Evolutionary conservation across 2,888 invertebrate genomes (phyloP), one percentile per base, ranked within the genome.

Genomic region (Sthenelais limicola): DNA sequence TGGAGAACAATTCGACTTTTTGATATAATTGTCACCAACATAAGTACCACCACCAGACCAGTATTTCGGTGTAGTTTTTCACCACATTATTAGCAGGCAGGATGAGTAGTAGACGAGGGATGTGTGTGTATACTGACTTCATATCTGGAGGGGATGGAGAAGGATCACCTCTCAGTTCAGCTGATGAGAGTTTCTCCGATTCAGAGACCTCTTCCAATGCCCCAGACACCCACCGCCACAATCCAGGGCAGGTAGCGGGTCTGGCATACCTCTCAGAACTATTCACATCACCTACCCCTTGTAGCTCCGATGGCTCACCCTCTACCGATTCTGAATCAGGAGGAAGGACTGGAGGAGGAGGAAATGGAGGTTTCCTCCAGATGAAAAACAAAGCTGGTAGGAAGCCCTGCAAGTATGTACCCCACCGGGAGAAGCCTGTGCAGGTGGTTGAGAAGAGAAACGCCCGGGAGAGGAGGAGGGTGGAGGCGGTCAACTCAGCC

Each of bases 321-420:
- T 7, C 21, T 24, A 26, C 52, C 52, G 52, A 30, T 28, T 28
- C 28, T 52, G 52, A 30, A 7, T 32, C 30, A 2, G 56, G 33
- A 5, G 12, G 7, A 15, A 43, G 62, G 7, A 24, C 62, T 3
- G 62, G 62, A 35, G 26, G 21, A 26, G 54, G 26, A 4, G 43
- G 43, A 26, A 21, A 24, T 26, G 62, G n/a, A n/a, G n/a, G n/a
- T n/a, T n/a, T n/a, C n/a, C n/a, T n/a, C n/a, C n/a, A n/a, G n/a
- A n/a, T n/a, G n/a, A n/a, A 43, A n/a, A 51, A 9, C 35, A 68
- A 68, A 35, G 35, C 33, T 24, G 30, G 32, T 33, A 38, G 51
- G 32, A 70, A 54, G 52, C 70, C 70, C n/a, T 70, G 71, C 48
- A 71, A 62, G 33, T 62, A 71, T 26, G 49, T 71, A 0, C 71